Conservation (phyloP, 1,140 invertebrate species). For the Saxidomus purpurata region DNA sequence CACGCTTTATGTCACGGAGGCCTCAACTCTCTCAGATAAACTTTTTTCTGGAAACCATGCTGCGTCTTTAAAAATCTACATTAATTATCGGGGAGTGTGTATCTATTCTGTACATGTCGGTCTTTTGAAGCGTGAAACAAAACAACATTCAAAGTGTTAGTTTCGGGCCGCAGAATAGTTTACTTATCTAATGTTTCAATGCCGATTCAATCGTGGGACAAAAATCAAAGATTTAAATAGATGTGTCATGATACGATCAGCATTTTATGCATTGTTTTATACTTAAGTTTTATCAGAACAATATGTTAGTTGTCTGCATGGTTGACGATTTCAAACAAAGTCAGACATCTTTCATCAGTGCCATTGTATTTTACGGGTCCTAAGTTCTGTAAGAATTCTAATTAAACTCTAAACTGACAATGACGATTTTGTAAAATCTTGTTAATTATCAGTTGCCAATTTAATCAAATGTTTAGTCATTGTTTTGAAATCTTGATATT, state of each 20-base stretch:
- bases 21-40: not conserved
- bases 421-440: not conserved
- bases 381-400: not conserved
- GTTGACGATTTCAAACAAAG: not conserved
- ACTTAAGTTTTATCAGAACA: not conserved
- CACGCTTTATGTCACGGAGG: slow-evolving; percentile 4
- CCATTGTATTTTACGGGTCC: not conserved
- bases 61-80: not conserved
- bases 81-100: not conserved
- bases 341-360: slow-evolving; percentile 10
- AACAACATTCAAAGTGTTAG: slow-evolving; percentile 11
- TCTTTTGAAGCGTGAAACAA: not conserved
- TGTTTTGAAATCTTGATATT: slow-evolving; percentile 35
- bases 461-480: slow-evolving; percentile 33
- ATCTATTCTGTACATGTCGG: not conserved
- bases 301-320: not conserved
- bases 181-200: not conserved
- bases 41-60: not conserved
- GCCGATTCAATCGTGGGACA: not conserved
- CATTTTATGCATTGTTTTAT: not conserved
- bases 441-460: slow-evolving; percentile 21
- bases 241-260: slow-evolving; percentile 11
- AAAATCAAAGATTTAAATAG: not conserved
- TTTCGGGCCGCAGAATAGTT: not conserved
- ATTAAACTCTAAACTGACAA: not conserved